Percentiles rank a stretch among this genome's conserved stretches.
phyloP scores from a whole-genome alignment of 2,888 invertebrate species.

The Diplolepis rosae region DNA sequence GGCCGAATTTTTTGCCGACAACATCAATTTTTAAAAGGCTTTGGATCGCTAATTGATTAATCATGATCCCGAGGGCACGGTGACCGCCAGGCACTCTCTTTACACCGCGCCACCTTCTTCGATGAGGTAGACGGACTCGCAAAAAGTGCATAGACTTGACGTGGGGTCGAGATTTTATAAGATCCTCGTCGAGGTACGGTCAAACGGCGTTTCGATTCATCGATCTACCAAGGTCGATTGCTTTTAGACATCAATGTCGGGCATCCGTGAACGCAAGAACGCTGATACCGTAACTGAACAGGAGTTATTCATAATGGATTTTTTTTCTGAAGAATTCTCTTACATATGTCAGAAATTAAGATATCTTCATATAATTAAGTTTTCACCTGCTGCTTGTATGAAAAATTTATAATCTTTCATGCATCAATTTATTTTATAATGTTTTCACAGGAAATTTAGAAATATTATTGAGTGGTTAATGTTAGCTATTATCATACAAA shows the following conservation, averaged over 20 bases:
- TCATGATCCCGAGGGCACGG: constrained; percentile 61
- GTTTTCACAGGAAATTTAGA: too few species aligned
- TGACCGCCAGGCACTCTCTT: constrained; percentile 47
- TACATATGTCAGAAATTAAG: background rate
- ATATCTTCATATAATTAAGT: background rate
- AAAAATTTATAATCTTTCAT: too few species aligned
- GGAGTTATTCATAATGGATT: background rate
- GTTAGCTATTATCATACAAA: too few species aligned
- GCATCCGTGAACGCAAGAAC: background rate
- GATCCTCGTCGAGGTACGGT: constrained; percentile 25
- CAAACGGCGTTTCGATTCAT: constrained; percentile 38
- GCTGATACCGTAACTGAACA: constrained; percentile 11
- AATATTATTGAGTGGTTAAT: too few species aligned
- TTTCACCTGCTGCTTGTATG: too few species aligned
- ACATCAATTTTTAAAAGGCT: constrained; percentile 63
- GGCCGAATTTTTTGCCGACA: constrained; percentile 55
- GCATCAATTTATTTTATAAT: too few species aligned
- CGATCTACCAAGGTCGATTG: constrained; percentile 46
- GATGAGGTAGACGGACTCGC: constrained; percentile 30
- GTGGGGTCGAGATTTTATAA: constrained; percentile 34
- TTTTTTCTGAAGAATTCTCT: background rate
- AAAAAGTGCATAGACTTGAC: constrained; percentile 41
- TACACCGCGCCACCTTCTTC: constrained; percentile 37
- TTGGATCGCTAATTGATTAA: constrained; percentile 72
- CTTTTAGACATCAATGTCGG: background rate